Evolutionary conservation across 2,797 vertebrate species (phyloP), one percentile per base, ranked within the genome.

Genomic region (Clarias platycephalus): DNA sequence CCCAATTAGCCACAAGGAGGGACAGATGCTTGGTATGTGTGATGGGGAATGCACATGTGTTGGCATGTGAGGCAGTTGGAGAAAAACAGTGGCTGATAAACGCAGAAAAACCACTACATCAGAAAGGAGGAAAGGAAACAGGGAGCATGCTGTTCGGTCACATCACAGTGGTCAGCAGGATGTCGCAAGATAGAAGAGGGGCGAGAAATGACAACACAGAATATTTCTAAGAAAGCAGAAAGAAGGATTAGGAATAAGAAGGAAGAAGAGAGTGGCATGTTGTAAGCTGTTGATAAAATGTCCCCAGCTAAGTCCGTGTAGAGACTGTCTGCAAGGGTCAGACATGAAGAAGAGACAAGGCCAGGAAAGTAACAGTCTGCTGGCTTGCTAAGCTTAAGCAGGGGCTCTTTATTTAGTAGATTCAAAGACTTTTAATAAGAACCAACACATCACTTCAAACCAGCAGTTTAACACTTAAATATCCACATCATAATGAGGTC

Each of bases 1-100:
- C 84, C 86, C 85, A 92, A 93, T 91, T 79, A 86, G 85, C 90
- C 91, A 89, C 81, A 86, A 86, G 72, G 84, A 88, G 86, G 71
- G 87, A 87, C 88, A 91, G 89, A 89, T 91, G 92, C 85, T 80
- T 62, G 77, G 80, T 74, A 64, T 75, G 70, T 75, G 49, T 26
- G 22, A 57, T 22, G 26, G 40, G 31, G 31, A 66, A 13, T 80
- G 62, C 37, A 28, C 78, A 80, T 60, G 76, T 72, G 67, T 55
- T 60, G 12, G 13, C 13, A 3, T 71, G 31, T 55, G 37, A 53
- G 49, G 26, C 13, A 68, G 13, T 34, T 12, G 18, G 40, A 83
- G 64, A 44, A 75, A 63, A 83, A 76, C 40, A 66, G 37, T 13
- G 58, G 20, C 60, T 15, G 22, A 68, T 74, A 79, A 67, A 64